A percentile compares a stretch with the other conserved stretches of the same genome.
Conservation (phyloP, 2,113 vertebrate genomes). For the Cyphomyrus discorhynchus region DNA sequence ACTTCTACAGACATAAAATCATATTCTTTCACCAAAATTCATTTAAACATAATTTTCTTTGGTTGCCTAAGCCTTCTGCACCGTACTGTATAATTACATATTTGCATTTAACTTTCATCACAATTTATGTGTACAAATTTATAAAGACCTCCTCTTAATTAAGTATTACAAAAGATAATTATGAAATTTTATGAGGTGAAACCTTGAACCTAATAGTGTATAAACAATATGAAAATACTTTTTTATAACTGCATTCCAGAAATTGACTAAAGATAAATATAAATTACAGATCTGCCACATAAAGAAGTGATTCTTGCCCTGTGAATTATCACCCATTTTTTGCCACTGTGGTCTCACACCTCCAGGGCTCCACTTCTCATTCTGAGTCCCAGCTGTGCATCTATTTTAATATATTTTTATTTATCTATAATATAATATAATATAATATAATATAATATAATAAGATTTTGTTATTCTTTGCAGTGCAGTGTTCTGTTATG, state of each 20-base stretch:
- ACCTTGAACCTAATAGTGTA: background rate
- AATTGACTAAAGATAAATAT: background rate
- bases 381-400: background rate
- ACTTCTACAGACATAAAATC: background rate
- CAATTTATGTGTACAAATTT: background rate
- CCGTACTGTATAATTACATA: background rate
- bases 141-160: background rate
- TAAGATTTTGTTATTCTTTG: background rate
- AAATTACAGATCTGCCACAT: background rate
- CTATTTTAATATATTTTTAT: background rate
- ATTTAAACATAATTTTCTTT: background rate
- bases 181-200: background rate
- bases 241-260: slow-evolving; percentile 1
- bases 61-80: background rate
- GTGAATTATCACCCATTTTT: background rate
- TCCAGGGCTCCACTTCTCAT: background rate
- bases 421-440: background rate
- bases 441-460: background rate
- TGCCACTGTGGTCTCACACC: background rate
- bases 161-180: background rate
- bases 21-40: background rate
- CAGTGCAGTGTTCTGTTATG: background rate
- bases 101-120: background rate
- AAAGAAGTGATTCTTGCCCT: background rate
- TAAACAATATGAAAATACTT: background rate